Percentiles rank a stretch among this genome's conserved stretches.
phyloP scores from a whole-genome alignment of 2,797 vertebrate species.

The Numenius phaeopus region DNA sequence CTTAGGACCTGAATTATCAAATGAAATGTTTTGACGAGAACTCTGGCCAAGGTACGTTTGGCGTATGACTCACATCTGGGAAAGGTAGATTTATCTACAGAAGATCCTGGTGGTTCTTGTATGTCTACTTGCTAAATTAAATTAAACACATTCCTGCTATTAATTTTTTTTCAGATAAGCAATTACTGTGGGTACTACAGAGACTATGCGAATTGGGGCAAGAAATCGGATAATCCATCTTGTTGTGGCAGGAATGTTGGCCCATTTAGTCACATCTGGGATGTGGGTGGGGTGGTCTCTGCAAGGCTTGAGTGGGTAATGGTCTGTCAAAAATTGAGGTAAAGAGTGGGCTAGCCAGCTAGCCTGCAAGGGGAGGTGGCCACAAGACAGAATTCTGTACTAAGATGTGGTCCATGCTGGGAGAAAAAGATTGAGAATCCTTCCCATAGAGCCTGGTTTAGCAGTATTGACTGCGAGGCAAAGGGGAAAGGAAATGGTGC shows the following conservation, averaged over 20 bases:
- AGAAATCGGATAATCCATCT: background rate
- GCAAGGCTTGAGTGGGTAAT: background rate
- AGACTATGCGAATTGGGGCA: background rate
- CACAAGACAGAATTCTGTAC: constrained; percentile 1
- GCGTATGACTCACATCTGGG: background rate
- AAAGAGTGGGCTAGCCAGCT: background rate
- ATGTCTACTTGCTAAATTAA: background rate
- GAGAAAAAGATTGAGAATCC: background rate
- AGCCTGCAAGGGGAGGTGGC: background rate
- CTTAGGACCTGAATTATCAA: background rate
- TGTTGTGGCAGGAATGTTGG: background rate
- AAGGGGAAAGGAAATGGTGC: constrained; percentile 57
- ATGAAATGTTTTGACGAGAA: background rate
- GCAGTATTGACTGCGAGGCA: background rate
- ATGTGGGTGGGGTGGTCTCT: background rate
- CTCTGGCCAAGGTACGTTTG: background rate
- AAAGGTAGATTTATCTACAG: background rate
- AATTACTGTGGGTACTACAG: background rate
- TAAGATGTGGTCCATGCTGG: background rate
- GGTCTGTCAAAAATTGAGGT: background rate
- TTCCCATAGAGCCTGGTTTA: background rate
- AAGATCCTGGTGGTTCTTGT: background rate
- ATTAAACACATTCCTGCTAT: background rate
- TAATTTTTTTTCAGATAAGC: background rate
- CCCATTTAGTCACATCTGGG: background rate